Evolutionary conservation across 2,888 invertebrate species (phyloP).

Genomic region (Laspeyria flexula): DNA sequence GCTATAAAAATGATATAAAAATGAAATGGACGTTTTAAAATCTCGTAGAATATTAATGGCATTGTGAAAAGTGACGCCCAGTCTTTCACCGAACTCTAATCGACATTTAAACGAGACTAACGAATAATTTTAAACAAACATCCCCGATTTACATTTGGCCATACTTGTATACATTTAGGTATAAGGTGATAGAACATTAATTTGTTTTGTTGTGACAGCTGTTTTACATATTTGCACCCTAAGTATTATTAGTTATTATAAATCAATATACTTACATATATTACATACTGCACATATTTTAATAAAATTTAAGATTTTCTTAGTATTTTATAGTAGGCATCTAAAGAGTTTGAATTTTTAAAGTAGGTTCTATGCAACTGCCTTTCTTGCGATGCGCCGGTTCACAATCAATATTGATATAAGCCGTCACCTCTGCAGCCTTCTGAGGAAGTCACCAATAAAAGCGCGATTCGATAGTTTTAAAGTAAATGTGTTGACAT

Average conservation of each 20-base stretch:
- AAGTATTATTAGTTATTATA: too few relatives aligned
- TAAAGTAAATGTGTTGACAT: constrained; percentile 11
- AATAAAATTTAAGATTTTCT: too few relatives aligned
- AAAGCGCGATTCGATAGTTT: constrained; percentile 7
- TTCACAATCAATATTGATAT: constrained; percentile 6
- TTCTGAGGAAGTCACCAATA: constrained; percentile 14
- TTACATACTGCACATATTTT: too few relatives aligned
- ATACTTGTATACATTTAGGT: too few relatives aligned
- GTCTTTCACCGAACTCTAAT: not conserved
- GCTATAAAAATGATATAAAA: constrained; percentile 10
- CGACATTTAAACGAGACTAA: not conserved
- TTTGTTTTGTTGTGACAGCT: too few relatives aligned
- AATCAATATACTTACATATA: too few relatives aligned
- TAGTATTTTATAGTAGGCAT: too few relatives aligned
- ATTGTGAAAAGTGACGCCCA: not conserved
- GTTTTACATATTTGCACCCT: too few relatives aligned
- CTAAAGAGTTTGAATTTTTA: too few relatives aligned
- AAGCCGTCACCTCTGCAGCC: constrained; percentile 1
- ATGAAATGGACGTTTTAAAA: constrained; percentile 4
- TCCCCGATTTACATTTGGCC: not conserved
- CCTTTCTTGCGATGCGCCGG: not conserved
- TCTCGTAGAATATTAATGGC: constrained; percentile 9
- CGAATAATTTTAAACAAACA: constrained; percentile 2
- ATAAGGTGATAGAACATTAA: too few relatives aligned
- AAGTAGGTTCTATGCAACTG: too few relatives aligned